Conservation (phyloP, 2,888 invertebrate genomes). For the Ethmia dodecea region DNA sequence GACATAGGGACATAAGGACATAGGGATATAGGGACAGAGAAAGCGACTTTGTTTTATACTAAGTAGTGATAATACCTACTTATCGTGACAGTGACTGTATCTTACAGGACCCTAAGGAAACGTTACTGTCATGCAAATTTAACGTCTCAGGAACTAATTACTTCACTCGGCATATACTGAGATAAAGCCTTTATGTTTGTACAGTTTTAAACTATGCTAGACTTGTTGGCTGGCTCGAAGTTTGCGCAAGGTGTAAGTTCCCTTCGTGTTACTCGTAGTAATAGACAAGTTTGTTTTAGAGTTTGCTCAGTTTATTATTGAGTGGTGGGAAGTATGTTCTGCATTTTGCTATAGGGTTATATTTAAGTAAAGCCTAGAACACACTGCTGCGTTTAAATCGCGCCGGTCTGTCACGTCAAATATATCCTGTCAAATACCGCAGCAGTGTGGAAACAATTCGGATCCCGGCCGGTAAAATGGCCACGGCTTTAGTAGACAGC, state of each 20-base stretch:
- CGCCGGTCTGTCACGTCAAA: no score
- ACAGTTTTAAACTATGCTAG: constrained; percentile 47
- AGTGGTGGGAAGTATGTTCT: constrained; percentile 22
- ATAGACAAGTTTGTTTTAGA: constrained; percentile 53
- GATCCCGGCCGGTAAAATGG: no score
- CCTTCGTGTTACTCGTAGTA: constrained; percentile 38
- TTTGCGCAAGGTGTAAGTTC: constrained; percentile 57
- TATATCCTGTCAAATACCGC: no score
- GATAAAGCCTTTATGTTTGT: constrained; percentile 55
- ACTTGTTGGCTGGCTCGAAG: constrained; percentile 32
- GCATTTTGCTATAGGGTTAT: no score
- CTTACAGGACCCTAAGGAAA: constrained; percentile 34
- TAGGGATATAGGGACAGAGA: no score
- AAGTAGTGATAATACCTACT: no score
- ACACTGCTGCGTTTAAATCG: no score
- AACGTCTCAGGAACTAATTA: constrained; percentile 60
- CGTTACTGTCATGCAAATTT: constrained; percentile 58
- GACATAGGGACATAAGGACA: no score
- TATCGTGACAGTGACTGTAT: constrained; percentile 9
- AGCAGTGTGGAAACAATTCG: no score
- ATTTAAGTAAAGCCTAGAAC: no score
- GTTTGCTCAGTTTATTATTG: constrained; percentile 44
- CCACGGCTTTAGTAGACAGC: no score
- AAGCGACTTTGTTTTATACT: no score
- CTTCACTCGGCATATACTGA: constrained; percentile 39